Conservation (phyloP, 2,113 vertebrate species). For the Neofelis nebulosa region DNA sequence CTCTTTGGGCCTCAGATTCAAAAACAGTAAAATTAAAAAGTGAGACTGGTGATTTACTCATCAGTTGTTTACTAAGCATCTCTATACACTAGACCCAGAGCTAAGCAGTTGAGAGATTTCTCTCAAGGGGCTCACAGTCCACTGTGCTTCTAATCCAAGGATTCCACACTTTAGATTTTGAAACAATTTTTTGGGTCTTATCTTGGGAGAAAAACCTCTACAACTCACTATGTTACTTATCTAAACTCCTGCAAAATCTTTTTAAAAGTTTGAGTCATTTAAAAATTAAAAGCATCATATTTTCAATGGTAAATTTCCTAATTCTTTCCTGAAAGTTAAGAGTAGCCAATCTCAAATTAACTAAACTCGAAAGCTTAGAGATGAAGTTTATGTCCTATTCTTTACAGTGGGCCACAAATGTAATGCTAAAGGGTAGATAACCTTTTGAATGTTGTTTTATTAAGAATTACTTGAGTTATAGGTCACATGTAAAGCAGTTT, state of each 20-base stretch:
- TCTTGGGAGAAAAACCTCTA: not conserved
- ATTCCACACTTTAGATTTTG: not conserved
- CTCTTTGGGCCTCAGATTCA: not conserved
- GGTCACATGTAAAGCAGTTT: not conserved
- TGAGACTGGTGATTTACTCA: not conserved
- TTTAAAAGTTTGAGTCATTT: not conserved
- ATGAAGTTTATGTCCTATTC: not conserved
- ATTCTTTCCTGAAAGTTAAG: slow-evolving; percentile 21
- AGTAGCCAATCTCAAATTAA: slow-evolving; percentile 22
- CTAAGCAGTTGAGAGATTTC: not conserved
- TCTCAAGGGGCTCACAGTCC: not conserved
- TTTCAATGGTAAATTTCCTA: not conserved
- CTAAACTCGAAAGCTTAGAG: not conserved
- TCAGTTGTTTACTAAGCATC: not conserved
- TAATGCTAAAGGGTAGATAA: slow-evolving; percentile 10
- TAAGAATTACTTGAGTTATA: slow-evolving; percentile 37
- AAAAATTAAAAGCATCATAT: slow-evolving; percentile 25
- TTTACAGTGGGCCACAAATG: not conserved
- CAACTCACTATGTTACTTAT: not conserved
- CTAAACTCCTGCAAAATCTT: not conserved
- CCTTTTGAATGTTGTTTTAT: slow-evolving; percentile 59
- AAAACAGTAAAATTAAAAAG: not conserved
- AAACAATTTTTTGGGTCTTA: not conserved
- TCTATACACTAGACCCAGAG: not conserved
- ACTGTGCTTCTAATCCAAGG: not conserved